Percentiles rank a stretch among this genome's conserved stretches.
These are phyloP conservation scores for Neoseiulus cucumeris DNA, from an alignment of 1,140 invertebrate genomes.

Conservation along the genomic window DNA sequence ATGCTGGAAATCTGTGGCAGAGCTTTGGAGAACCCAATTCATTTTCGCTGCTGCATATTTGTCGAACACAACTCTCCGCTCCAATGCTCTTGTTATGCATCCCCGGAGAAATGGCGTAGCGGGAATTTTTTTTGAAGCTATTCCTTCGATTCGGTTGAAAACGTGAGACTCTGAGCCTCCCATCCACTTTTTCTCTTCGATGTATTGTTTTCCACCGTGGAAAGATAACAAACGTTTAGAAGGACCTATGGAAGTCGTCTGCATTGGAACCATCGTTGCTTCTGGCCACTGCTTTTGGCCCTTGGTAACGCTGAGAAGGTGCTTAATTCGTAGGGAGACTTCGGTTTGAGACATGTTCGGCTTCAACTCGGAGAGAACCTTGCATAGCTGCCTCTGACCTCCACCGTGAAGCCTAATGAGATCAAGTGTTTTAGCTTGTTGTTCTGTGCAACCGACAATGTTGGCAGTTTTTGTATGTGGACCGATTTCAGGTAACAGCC, in stretches of 20 bases:
- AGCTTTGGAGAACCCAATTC: slow-evolving; percentile 98
- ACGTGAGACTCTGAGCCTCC: slow-evolving; percentile 82
- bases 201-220: neutral
- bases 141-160: slow-evolving; percentile 88
- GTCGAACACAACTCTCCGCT: slow-evolving; percentile 38
- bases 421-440: slow-evolving; percentile 88
- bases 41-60: slow-evolving; percentile 54
- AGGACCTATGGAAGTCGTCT: neutral
- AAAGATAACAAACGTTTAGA: neutral
- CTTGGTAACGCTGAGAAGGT: slow-evolving; percentile 83
- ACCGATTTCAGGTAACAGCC: slow-evolving; percentile 65
- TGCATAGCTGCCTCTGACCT: slow-evolving; percentile 73
- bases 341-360: slow-evolving; percentile 52
- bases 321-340: slow-evolving; percentile 55
- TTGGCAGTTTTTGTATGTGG: slow-evolving; percentile 87
- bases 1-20: slow-evolving; percentile 93
- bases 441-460: slow-evolving; percentile 61
- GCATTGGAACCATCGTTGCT: neutral
- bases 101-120: slow-evolving; percentile 61
- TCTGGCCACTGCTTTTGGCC: slow-evolving; percentile 22
- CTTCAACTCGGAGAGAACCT: slow-evolving; percentile 77
- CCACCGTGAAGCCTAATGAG: slow-evolving; percentile 97
- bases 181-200: slow-evolving; percentile 34
- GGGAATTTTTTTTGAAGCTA: slow-evolving; percentile 48
- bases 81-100: slow-evolving; percentile 59